Evolutionary conservation across 2,113 vertebrate species (phyloP).

Genomic region (Nanorana parkeri): DNA sequence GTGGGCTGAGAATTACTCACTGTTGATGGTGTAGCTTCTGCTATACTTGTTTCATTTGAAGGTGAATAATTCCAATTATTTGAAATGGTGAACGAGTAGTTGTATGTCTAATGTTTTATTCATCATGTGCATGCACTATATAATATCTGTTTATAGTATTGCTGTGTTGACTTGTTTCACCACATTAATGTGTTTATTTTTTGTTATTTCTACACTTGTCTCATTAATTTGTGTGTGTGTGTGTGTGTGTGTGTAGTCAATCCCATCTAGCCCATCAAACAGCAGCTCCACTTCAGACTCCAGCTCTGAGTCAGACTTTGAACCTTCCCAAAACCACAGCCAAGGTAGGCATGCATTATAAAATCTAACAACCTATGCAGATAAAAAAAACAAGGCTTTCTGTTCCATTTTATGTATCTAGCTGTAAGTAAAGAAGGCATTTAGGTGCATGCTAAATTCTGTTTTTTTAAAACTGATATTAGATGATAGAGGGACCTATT

Average conservation of each 20-base stretch:
- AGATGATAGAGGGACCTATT: no score
- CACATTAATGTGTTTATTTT: neutral
- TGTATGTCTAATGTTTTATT: no score
- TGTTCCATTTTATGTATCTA: no score
- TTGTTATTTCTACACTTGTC: neutral
- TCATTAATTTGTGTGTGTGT: constrained; percentile 58
- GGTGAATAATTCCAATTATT: no score
- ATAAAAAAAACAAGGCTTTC: no score
- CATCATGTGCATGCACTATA: no score
- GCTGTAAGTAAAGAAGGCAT: no score
- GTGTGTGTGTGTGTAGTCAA: constrained; percentile 79
- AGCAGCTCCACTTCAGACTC: constrained; percentile 95
- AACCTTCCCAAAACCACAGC: constrained; percentile 93
- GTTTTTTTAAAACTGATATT: no score
- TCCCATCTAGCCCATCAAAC: constrained; percentile 89
- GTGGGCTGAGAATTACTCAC: neutral
- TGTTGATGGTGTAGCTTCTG: neutral
- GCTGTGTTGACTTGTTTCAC: neutral
- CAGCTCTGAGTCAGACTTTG: constrained; percentile 96
- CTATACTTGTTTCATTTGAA: no score
- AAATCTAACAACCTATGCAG: no score
- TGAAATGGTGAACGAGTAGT: no score
- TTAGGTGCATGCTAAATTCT: no score
- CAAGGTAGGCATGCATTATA: constrained; percentile 80
- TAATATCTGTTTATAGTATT: neutral